Conservation (phyloP, 2,888 invertebrate genomes). For the Sphinx pinastri region DNA sequence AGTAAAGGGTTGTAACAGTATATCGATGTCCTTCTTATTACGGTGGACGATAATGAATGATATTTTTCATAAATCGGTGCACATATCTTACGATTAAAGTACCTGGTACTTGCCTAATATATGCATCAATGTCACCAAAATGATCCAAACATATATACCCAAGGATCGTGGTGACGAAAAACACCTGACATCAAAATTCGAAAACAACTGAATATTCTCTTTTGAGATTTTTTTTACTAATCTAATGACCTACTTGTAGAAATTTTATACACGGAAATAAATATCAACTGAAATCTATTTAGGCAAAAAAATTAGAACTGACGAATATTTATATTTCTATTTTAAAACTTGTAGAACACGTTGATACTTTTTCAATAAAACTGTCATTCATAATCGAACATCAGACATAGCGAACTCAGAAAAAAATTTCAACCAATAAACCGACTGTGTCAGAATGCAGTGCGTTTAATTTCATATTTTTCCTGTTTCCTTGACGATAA, state of each 20-base stretch:
- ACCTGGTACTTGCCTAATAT: constrained; percentile 25
- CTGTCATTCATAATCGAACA: constrained; percentile 40
- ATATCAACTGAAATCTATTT: constrained; percentile 18
- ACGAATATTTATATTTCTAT: constrained; percentile 3
- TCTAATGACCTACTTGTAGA: constrained; percentile 13
- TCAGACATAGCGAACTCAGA: constrained; percentile 28
- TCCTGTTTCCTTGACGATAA: neutral
- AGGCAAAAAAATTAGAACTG: constrained; percentile 19
- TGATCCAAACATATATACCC: neutral
- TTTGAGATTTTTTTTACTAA: constrained; percentile 16
- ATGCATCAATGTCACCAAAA: neutral
- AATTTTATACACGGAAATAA: constrained; percentile 12
- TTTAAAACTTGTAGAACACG: constrained; percentile 16
- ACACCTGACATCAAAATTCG: constrained; percentile 11
- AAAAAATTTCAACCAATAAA: constrained; percentile 33
- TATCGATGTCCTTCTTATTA: constrained; percentile 39
- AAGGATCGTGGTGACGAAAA: constrained; percentile 1
- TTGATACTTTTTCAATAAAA: constrained; percentile 6
- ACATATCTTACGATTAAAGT: constrained; percentile 28
- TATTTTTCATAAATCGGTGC: constrained; percentile 30
- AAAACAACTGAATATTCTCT: constrained; percentile 20
- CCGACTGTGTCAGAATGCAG: constrained; percentile 33
- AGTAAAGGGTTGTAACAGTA: constrained; percentile 49
- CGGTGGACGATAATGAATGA: constrained; percentile 44
- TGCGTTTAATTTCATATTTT: constrained; percentile 26